Evolutionary conservation across 2,113 vertebrate species (phyloP), one percentile per base, ranked within the genome.

Genomic region (Nansenia antarctica): DNA sequence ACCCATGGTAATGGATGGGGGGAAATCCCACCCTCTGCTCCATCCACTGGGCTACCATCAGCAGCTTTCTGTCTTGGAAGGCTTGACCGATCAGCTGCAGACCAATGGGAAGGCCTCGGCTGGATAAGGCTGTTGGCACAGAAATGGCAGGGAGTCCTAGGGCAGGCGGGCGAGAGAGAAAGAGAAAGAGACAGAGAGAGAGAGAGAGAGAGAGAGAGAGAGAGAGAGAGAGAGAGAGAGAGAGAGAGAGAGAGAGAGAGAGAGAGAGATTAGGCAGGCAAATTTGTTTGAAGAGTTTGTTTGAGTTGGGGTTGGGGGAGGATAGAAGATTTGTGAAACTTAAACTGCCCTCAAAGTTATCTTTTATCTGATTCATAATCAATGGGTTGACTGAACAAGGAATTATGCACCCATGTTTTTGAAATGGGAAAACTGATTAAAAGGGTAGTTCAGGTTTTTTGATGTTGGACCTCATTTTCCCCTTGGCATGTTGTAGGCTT

Each of bases 1-100:
- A 54, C 4, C 61, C 63, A 34, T 79, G 80, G 82, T 95, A 79
- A 9, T 85, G 62, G 62, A 96, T 92, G 34, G 76, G 24, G 49
- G 95, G 95, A 77, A 99, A 99, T 8, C 91, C 86, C 1, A 96
- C 91, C 89, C 94, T 92, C 80, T 94, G 93, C 88, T 99, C 96
- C 61, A 98, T 88, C 97, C 98, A 99, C n/a, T 80, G 94, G 63
- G 98, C 96, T 22, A 98, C 78, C 18, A 86, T 84, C 4, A 99
- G 94, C 80, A 99, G 91, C 85, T 94, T 93, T 80, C 86, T 68
- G 83, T 99, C 98, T 62, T 90, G 91, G 82, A 96, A 91, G 5
- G 92, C 87, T 5, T 74, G 94, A 31, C 94, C 96, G 67, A 98
- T 95, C 39, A 99, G 93, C 86, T 99, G 97, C 18, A 99, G 90